Base-by-base conservation (phyloP, 2,888 invertebrate species). In the Erebia aethiops region DNA sequence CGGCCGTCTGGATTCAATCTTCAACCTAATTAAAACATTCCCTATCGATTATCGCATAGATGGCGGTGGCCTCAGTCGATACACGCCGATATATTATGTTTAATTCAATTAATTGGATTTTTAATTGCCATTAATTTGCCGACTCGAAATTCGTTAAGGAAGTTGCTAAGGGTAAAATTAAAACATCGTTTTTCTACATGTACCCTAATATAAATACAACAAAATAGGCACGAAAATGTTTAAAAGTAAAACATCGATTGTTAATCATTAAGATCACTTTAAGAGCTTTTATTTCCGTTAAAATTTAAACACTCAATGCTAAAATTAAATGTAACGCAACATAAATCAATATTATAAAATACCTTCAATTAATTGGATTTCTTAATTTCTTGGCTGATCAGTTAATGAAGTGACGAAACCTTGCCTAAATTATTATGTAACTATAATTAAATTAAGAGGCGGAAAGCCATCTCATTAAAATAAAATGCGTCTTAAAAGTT, bases 11-110 rank as follows among this genome's bases (percentile, higher is more conserved):
- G 74, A 75, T 65, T 76, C 82, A 83, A 81, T 82, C 85, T 83
- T 84, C 85, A 85, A 81, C 85, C 87, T 85, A 89, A 90, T 90
- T 90, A 88, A 89, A 88, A 88, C 84, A 88, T 89, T 88, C 88
- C 81, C 78, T 72, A 76, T 75, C 78, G 79, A 77, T 79, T 79
- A 80, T 82, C 81, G 54, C 69, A 74, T 69, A 71, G 69, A 69
- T 65, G 65, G 60, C 57, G 67, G 57, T 46, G 11, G 49, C 26
- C 52, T 26, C 65, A 13, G 56, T 61, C 67, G 58, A 72, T 70
- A 72, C 63, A 67, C 71, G 52, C 51, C 58, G 43, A 70, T 70
- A 69, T 57, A 61, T 63, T 61, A 64, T 65, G 69, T 69, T 69
- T 70, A 71, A 72, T 66, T 71, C 69, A 73, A 71, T 71, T 75